These are phyloP conservation scores for Pristis pectinata DNA, from an alignment of 2,797 vertebrate genomes.

Conservation along the genomic window DNA sequence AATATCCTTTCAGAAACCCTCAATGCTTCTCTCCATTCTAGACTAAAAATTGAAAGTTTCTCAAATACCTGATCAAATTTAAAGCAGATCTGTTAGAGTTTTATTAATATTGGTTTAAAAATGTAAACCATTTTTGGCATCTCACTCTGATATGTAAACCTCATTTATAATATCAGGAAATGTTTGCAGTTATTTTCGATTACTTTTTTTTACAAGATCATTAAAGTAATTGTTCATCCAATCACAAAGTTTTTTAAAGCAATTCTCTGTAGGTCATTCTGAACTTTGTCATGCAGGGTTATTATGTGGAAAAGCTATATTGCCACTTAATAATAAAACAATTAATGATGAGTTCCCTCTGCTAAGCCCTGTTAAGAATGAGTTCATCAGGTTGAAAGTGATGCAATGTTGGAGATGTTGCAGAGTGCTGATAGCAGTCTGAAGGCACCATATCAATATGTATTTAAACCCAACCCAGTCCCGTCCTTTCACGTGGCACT, in stretches of 20 bases:
- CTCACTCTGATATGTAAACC: neutral
- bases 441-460: neutral
- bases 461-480: constrained; percentile 1
- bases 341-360: neutral
- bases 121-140: neutral
- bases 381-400: neutral
- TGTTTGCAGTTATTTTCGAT: neutral
- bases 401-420: neutral
- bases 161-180: neutral
- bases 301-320: neutral
- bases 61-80: neutral
- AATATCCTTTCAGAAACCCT: neutral
- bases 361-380: neutral
- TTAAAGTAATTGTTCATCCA: neutral
- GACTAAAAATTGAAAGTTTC: neutral
- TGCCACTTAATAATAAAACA: neutral
- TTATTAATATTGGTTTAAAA: neutral
- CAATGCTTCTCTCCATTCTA: neutral
- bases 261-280: neutral
- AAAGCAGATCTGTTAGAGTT: neutral
- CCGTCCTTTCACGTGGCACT: neutral
- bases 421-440: neutral
- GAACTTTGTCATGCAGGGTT: neutral
- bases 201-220: neutral
- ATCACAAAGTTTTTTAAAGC: neutral